Base-by-base conservation (phyloP, 2,888 invertebrate species). In the Imbricaverruca yamaguchii region DNA sequence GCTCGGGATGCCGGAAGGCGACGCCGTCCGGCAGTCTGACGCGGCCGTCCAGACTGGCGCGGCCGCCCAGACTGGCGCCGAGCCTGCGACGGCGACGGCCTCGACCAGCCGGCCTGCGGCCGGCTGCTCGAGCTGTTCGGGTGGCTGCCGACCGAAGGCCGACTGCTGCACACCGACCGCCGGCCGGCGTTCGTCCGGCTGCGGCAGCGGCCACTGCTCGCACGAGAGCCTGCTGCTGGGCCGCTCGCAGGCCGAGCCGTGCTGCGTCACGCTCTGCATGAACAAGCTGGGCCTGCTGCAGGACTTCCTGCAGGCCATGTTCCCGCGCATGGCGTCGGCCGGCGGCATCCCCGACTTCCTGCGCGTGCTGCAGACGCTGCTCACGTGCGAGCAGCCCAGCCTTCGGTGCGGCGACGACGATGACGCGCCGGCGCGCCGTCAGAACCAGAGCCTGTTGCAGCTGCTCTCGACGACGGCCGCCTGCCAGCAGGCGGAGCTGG, bases 231-330 rank as follows among this genome's bases (percentile, higher is more conserved):
- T 78, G 57, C 57, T 78, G 78, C 78, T 78, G 56, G 78, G 56
- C 6, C 78, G 78, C 56, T 57, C 56, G 11, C 9, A 23, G 13
- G 78, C 56, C n/a, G 56, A 78, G 56, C 78, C 78, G 11, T 78
- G 78, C 78, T 57, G 78, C 57, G 78, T 78, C 78, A 78, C 78
- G 12, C 57, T 78, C 23, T 78, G 78, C 23, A 57, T 78, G 78
- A 78, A 78, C 78, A 78, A 78, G 57, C 57, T 78, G 57, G 56
- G 57, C 56, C 13, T 78, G 78, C 57, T 78, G 78, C 78, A 78
- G 57, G 39, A 21, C 57, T 78, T 78, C 57, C 78, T 78, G 56
- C 56, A 78, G 78, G 56, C 23, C 57, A 78, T 57, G 78, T 78
- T 78, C 57, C 78, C 78, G 78, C 57, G 56, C 23, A 78, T 57